Evolutionary conservation across 2,888 invertebrate species (phyloP), one percentile per base, ranked within the genome.

Genomic region (Labia minor): DNA sequence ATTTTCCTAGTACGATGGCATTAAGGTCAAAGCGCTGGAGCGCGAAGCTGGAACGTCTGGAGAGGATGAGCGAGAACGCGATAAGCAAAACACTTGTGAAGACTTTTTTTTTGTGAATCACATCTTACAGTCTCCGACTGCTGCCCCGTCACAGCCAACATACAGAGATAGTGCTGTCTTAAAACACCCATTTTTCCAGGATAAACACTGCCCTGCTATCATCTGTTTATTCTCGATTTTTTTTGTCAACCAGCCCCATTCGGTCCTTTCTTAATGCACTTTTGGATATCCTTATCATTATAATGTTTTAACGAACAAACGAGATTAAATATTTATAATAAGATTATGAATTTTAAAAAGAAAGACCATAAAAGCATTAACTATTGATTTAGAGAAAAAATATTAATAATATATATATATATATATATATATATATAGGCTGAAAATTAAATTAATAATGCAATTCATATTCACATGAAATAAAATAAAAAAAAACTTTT

Each of bases 21-120:
- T 49, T 49, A 49, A 49, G 49, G 49, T 49, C 49, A 49, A 49
- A 49, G 49, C 49, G 49, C 49, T 49, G 49, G 49, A 49, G 49
- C 49, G 49, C 49, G 49, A 49, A 49, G 49, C 49, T 49, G 49
- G 49, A 49, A 49, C 49, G 49, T 49, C 49, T 49, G 49, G 49
- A 49, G 49, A 49, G 49, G 49, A 49, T 8, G 49, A 49, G 49
- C 49, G 49, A 49, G 49, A 49, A 14, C 49, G 49, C 49, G 49
- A 49, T 49, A 49, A 49, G 49, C 49, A 49, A 49, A 49, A 49
- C 49, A 49, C 49, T 16, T 49, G 14, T n/a, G 49, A 49, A 14
- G 49, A 49, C 49, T 49, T 49, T 49, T 49, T 49, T 49, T 49
- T 49, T 49, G 2, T 11, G 49, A 14, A 49, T 49, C 49, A 49